These are phyloP conservation scores for Porites evermanni DNA, from an alignment of 92 coral and sea anemone genomes.

Conservation along the genomic window DNA sequence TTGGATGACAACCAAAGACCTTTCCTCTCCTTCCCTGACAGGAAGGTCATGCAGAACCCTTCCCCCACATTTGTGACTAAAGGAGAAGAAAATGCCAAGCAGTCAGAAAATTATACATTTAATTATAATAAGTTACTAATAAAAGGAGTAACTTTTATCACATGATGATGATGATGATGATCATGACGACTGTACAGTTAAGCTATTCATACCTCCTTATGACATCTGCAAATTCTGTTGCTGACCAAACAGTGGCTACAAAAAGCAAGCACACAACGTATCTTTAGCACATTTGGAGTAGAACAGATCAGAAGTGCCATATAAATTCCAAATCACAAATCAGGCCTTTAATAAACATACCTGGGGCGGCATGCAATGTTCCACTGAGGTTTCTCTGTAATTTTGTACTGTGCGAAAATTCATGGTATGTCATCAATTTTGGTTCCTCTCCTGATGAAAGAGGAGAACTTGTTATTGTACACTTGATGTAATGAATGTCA, in stretches of 20 bases:
- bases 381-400: neutral
- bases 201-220: constrained; percentile 45
- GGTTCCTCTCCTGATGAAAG: constrained; percentile 17
- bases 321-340: too few species aligned
- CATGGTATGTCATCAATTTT: constrained; percentile 34
- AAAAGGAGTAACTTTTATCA: too few species aligned
- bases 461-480: neutral
- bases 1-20: constrained; percentile 62
- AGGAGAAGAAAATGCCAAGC: neutral
- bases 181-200: neutral
- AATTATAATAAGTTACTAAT: neutral
- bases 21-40: constrained; percentile 7
- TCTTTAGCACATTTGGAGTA: too few species aligned
- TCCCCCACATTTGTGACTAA: constrained; percentile 42
- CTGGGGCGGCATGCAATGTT: neutral
- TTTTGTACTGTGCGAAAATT: constrained; percentile 18
- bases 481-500: too few species aligned
- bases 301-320: too few species aligned
- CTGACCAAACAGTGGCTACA: constrained; percentile 54
- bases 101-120: neutral
- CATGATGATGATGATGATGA: too few species aligned
- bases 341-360: neutral
- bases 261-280: too few species aligned
- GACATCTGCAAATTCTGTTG: constrained; percentile 57
- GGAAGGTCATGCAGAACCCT: constrained; percentile 13